phyloP scores from a whole-genome alignment of 2,888 invertebrate genomes.

The Fragum whitleyi region DNA sequence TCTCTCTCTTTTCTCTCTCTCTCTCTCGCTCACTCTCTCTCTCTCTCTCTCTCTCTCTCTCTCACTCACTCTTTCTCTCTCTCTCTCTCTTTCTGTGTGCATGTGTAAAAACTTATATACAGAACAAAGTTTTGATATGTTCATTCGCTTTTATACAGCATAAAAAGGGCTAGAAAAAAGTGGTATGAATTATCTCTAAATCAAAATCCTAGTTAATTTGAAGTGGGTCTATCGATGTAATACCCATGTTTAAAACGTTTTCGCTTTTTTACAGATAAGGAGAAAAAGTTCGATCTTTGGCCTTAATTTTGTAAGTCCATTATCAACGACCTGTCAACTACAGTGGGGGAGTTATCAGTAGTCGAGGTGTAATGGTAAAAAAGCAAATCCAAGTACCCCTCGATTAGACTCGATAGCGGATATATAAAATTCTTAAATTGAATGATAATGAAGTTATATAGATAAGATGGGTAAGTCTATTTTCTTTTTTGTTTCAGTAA shows the following conservation, averaged over 20 bases:
- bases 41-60: neutral
- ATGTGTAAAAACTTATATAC: no score
- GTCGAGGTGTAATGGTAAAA: neutral
- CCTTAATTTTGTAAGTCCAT: neutral
- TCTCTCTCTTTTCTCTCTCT: neutral
- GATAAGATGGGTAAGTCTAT: no score
- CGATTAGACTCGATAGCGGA: neutral
- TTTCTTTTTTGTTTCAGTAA: no score
- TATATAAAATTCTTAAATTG: neutral
- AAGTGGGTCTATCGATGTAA: neutral
- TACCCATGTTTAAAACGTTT: neutral
- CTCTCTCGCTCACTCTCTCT: no score
- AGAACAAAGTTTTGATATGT: no score
- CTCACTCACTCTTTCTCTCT: no score
- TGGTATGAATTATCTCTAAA: no score
- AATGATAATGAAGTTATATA: neutral
- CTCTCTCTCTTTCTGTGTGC: neutral
- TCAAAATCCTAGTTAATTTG: neutral
- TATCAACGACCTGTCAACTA: neutral
- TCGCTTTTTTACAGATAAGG: constrained; percentile 4
- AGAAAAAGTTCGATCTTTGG: neutral
- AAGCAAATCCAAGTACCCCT: neutral
- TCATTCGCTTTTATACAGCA: no score
- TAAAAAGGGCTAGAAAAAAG: no score
- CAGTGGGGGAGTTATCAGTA: neutral